Base-by-base conservation (phyloP, 2,797 vertebrate species). In the Acrocephalus scirpaceus region DNA sequence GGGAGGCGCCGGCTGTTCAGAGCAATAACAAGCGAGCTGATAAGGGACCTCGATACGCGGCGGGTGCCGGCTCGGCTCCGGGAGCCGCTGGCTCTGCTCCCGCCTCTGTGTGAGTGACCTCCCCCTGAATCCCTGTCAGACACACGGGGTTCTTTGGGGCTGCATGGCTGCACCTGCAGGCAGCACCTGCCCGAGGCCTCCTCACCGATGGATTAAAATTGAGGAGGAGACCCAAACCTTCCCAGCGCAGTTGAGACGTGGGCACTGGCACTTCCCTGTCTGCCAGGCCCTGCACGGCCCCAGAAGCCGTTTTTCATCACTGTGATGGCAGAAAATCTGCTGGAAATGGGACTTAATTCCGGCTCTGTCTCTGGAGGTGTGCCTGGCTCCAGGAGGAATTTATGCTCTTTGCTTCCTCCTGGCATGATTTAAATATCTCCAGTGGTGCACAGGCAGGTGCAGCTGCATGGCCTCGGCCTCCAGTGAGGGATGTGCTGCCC, bases 211-310 rank as follows among this genome's bases (percentile, higher is more conserved):
- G 80, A 61, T 73, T 92, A 27, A 69, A 81, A 82, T 5, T 11
- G 66, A 73, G 86, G 34, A 86, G 64, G 74, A 76, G 81, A 95
- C 76, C 51, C 48, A 65, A 95, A 71, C 72, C 53, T 79, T 38
- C 48, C 6, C 2, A 19, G n/a, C 1, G 3, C 0, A 3, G 32
- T 27, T 3, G 2, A 86, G 76, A 66, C 0, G 0, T 3, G 1
- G 86, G 11, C 0, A 2, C 36, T 2, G 36, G 18, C 86, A 38
- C 48, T 77, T 53, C 51, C n/a, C n/a, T 2, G 5, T 4, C 60
- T 34, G 51, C 74, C 2, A 15, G 29, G 44, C 36, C 44, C 29
- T 36, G 67, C 71, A 2, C 16, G 3, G 85, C 27, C 78, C 54
- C 7, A 0, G 10, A 1, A 16, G 16, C 72, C 1, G 2, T 84